Conservation (phyloP, 2,113 vertebrate species). For the Esox niger region DNA sequence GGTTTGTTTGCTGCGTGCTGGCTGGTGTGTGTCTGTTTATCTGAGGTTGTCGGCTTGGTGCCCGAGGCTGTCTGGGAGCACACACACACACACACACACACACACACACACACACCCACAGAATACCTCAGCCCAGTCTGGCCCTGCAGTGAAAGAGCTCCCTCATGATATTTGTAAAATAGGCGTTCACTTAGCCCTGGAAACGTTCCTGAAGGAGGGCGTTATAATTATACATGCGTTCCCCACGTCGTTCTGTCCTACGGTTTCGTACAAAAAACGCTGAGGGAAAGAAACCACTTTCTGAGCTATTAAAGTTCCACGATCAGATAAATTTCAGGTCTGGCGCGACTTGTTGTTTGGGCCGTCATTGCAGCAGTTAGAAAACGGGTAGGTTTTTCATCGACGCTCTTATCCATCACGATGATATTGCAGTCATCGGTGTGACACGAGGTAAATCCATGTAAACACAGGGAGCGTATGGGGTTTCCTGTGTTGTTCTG, state of each 20-base stretch:
- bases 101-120: too few relatives aligned
- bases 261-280: conserved; percentile 27
- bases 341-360: neutral
- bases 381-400: neutral
- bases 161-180: conserved; percentile 43
- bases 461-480: neutral
- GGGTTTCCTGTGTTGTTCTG: neutral
- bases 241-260: neutral
- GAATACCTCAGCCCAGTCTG: neutral
- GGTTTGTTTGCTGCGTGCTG: conserved; percentile 27
- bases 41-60: conserved; percentile 40
- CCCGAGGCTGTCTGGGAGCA: conserved; percentile 27
- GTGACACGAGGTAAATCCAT: neutral
- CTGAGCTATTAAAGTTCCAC: neutral
- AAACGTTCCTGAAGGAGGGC: conserved; percentile 31
- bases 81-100: too few relatives aligned
- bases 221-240: neutral
- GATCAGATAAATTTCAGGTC: neutral
- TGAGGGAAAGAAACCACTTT: conserved; percentile 15
- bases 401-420: neutral
- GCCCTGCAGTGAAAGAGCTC: conserved; percentile 15
- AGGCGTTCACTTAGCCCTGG: conserved; percentile 44
- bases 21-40: conserved; percentile 40
- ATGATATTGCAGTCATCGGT: neutral
- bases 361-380: neutral